Evolutionary conservation across 2,113 vertebrate species (phyloP).

Genomic region (Datnioides undecimradiatus): DNA sequence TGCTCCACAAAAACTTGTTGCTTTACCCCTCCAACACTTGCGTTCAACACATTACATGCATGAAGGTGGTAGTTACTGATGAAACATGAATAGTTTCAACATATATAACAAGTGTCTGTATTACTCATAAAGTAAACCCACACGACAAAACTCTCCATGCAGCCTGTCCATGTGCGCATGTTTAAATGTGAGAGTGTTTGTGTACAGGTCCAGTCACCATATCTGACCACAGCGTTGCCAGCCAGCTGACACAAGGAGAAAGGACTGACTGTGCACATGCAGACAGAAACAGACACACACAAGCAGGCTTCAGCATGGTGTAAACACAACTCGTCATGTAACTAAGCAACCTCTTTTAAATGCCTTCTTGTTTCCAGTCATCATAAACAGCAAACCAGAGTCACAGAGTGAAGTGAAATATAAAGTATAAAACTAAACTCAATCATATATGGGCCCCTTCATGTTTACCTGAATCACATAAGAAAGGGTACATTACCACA

Average conservation of each 20-base stretch:
- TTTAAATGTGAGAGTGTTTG: conserved; percentile 10
- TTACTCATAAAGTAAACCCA: not conserved
- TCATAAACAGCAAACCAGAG: conserved; percentile 1
- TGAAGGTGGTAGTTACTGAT: no score
- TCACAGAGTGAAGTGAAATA: conserved; percentile 3
- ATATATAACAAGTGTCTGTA: not conserved
- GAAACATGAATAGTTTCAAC: not conserved
- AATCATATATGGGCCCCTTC: no score
- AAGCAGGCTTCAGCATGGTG: conserved; percentile 37
- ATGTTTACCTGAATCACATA: not conserved
- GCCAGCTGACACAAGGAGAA: conserved; percentile 55
- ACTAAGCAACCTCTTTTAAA: conserved; percentile 64
- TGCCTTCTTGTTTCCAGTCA: conserved; percentile 11
- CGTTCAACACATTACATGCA: no score
- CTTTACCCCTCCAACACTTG: no score
- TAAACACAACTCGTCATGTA: conserved; percentile 69
- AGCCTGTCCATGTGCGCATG: conserved; percentile 8
- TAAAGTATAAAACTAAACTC: not conserved
- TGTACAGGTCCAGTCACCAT: conserved; percentile 1
- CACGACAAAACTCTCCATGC: not conserved
- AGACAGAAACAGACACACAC: not conserved
- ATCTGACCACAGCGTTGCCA: conserved; percentile 47
- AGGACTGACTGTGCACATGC: not conserved
- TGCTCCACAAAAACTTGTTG: no score
- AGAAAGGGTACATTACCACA: not conserved